These are phyloP conservation scores for Catocala nupta DNA, from an alignment of 2,888 invertebrate genomes.

Conservation along the genomic window DNA sequence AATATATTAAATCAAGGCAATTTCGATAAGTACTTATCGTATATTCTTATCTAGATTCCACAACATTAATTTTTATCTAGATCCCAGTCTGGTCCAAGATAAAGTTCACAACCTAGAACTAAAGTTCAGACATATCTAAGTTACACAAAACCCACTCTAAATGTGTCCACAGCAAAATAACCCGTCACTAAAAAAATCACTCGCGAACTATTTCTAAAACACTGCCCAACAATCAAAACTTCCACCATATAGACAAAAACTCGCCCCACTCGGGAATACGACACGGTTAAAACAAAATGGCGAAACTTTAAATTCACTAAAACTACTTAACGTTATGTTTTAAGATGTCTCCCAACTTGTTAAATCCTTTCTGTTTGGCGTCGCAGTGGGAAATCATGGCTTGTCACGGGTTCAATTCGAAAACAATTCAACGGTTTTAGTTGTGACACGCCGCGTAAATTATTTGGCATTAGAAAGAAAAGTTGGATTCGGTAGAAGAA, in stretches of 20 bases:
- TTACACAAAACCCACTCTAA: slow-evolving; percentile 4
- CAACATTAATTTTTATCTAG: too few relatives aligned
- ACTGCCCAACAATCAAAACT: slow-evolving; percentile 40
- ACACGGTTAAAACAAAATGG: slow-evolving; percentile 49
- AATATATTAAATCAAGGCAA: too few relatives aligned
- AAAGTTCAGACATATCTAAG: background rate
- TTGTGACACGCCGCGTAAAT: slow-evolving; percentile 34
- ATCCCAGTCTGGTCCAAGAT: too few relatives aligned
- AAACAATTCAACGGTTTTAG: slow-evolving; percentile 41
- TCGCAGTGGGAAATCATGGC: slow-evolving; percentile 65
- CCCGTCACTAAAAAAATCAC: slow-evolving; percentile 14
- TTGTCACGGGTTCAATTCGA: slow-evolving; percentile 45
- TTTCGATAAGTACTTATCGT: too few relatives aligned
- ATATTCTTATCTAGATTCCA: too few relatives aligned
- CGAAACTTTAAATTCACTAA: slow-evolving; percentile 49
- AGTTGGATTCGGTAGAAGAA: slow-evolving; percentile 4
- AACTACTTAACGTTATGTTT: slow-evolving; percentile 56
- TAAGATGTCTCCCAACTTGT: slow-evolving; percentile 59
- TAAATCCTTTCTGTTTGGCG: slow-evolving; percentile 68
- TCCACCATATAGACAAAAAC: slow-evolving; percentile 26
- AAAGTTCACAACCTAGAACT: background rate
- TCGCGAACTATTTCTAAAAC: slow-evolving; percentile 6
- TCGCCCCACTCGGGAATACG: slow-evolving; percentile 37
- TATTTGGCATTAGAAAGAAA: slow-evolving; percentile 13
- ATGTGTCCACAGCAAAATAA: slow-evolving; percentile 11